Conservation (phyloP, 2,797 vertebrate genomes). For the Mionectes olivaceus region DNA sequence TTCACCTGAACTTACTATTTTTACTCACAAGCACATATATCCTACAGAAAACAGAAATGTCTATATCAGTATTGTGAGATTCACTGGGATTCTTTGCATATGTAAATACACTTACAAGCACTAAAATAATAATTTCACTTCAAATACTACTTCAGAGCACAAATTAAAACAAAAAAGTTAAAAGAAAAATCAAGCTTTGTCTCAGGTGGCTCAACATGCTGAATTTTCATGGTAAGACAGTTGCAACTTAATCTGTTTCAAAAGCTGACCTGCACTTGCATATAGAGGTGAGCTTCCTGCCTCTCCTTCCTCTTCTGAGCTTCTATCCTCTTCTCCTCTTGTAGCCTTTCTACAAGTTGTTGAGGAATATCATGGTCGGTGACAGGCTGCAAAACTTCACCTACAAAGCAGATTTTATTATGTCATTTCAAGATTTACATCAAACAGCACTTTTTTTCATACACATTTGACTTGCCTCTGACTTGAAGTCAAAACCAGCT, state of each 20-base stretch:
- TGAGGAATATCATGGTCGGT: constrained; percentile 97
- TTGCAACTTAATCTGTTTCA: neutral
- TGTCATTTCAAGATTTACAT: neutral
- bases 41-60: neutral
- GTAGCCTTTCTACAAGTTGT: constrained; percentile 95
- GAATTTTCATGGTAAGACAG: neutral
- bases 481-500: neutral
- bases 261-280: constrained; percentile 92
- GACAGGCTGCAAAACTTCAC: constrained; percentile 94
- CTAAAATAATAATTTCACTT: neutral
- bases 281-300: constrained; percentile 98
- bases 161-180: neutral
- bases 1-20: constrained; percentile 30
- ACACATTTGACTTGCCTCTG: neutral
- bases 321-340: constrained; percentile 97
- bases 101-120: neutral
- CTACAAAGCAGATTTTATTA: constrained; percentile 70
- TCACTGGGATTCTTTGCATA: neutral
- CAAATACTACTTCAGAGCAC: neutral
- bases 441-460: neutral
- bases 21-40: neutral
- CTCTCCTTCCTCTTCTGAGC: constrained; percentile 98
- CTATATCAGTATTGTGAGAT: neutral
- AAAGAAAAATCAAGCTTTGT: neutral
- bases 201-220: neutral